These are phyloP conservation scores for Calliphora vicina DNA, from an alignment of 1,140 invertebrate genomes.

Conservation along the genomic window DNA sequence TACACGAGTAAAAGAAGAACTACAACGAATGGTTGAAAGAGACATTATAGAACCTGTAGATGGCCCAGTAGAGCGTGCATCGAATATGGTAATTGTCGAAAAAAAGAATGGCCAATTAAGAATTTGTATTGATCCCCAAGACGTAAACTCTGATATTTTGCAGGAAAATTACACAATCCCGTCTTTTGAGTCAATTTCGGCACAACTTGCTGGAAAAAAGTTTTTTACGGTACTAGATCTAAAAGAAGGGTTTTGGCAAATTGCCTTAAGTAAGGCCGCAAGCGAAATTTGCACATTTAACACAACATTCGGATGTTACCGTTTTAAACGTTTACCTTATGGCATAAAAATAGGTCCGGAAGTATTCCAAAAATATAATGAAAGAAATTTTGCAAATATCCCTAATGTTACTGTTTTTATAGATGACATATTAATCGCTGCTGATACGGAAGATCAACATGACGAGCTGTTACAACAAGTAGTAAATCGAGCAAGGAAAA, in stretches of 20 bases:
- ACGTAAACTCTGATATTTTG: constrained; percentile 17
- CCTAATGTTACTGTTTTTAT: constrained; percentile 1
- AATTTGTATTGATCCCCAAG: constrained; percentile 14
- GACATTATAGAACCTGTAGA: not conserved
- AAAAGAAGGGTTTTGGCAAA: constrained; percentile 25
- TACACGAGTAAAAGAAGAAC: not conserved
- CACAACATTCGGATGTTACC: not conserved
- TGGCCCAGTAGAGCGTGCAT: not conserved
- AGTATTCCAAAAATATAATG: no score
- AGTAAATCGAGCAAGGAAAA: not conserved
- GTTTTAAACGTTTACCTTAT: not conserved
- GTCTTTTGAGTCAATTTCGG: not conserved
- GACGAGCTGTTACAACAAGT: not conserved
- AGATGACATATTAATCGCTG: not conserved
- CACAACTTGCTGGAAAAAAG: not conserved
- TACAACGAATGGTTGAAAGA: not conserved
- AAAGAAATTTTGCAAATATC: constrained; percentile 8
- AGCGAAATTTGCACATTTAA: constrained; percentile 9
- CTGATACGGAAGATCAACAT: not conserved
- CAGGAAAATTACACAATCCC: not conserved
- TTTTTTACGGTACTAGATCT: not conserved
- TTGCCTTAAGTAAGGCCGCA: not conserved
- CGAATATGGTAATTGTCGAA: constrained; percentile 17
- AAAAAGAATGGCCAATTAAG: not conserved
- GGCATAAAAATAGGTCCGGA: no score